A percentile compares a stretch with the other conserved stretches of the same genome.
Evolutionary conservation across 2,888 invertebrate genomes (phyloP).

Genomic region (Balanococcus diminutus): DNA sequence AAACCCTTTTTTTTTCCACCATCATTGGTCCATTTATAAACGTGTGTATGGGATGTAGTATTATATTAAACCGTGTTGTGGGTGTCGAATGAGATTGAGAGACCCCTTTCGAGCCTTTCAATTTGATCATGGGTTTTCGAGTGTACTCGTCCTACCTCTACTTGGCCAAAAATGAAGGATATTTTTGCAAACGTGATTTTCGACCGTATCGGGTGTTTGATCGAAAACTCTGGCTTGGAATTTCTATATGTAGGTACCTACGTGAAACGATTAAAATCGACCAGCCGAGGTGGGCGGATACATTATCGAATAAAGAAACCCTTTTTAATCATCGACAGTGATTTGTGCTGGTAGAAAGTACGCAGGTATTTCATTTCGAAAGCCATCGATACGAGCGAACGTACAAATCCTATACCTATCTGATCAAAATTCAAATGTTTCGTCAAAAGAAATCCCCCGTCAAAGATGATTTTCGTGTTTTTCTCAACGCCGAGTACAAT

Average conservation of each 20-base stretch:
- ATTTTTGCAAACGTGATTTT: neutral
- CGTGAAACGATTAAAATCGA: neutral
- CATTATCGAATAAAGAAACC: neutral
- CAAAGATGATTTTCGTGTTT: constrained; percentile 14
- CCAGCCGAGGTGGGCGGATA: neutral
- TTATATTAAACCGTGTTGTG: neutral
- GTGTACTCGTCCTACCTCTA: neutral
- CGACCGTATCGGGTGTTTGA: neutral
- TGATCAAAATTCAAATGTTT: constrained; percentile 10
- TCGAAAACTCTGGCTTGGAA: neutral
- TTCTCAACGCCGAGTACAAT: neutral
- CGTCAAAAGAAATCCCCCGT: neutral
- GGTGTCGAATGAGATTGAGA: neutral
- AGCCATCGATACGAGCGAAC: too few species aligned
- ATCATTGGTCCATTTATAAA: neutral
- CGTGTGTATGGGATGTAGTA: too few species aligned
- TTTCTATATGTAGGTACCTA: neutral
- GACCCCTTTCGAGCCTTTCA: neutral
- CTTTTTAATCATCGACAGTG: constrained; percentile 13
- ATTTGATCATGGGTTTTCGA: neutral
- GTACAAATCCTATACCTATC: neutral
- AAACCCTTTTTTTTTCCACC: neutral
- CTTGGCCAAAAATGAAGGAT: neutral
- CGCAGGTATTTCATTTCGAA: neutral
- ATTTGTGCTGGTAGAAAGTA: neutral